Base-by-base conservation (phyloP, 2,888 invertebrate genomes). In the Cantharis rustica region DNA sequence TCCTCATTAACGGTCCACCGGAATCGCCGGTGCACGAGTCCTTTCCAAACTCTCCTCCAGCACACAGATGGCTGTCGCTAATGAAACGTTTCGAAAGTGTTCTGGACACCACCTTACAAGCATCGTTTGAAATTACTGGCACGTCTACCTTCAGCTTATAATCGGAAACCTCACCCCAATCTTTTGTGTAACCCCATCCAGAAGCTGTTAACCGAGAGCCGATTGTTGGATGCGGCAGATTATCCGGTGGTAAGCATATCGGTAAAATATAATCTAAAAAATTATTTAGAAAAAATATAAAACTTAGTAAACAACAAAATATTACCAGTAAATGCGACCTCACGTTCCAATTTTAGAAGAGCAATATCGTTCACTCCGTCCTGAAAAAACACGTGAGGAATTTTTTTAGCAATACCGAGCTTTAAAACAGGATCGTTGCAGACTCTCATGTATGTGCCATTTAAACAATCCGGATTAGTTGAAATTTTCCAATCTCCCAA, bases 1-100 rank as follows among this genome's bases (percentile, higher is more conserved):
- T 11, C 13, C 16, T 13, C 64, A 64, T 20, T 4, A 81, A 62
- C 1, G 81, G 80, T 15, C 80, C 79, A 13, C 81, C 81, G 10
- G 81, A 81, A 75, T 83, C 82, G 15, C 81, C 92, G 82, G 92
- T 91, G 82, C 92, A 92, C 79, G 92, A 91, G 0, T 92, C 92
- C 85, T 91, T 90, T 0, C 92, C 92, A 64, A 85, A 83, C 82
- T 88, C 89, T 31, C 91, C 91, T 20, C 91, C 85, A 0, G 92
- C 91, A 81, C 92, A 92, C 80, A 92, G 90, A 83, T 26, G 68
- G 10, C 10, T 68, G n/a, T 17, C 63, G 4, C 11, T 5, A 9
- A 11, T n/a, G 13, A 11, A 61, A 15, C 62, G 11, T 4, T 23
- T 23, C 0, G 20, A 2, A 9, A n/a, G 23, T 23, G 23, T 23